These are phyloP conservation scores for Mamestra brassicae DNA, from an alignment of 2,888 invertebrate species.

Conservation along the genomic window DNA sequence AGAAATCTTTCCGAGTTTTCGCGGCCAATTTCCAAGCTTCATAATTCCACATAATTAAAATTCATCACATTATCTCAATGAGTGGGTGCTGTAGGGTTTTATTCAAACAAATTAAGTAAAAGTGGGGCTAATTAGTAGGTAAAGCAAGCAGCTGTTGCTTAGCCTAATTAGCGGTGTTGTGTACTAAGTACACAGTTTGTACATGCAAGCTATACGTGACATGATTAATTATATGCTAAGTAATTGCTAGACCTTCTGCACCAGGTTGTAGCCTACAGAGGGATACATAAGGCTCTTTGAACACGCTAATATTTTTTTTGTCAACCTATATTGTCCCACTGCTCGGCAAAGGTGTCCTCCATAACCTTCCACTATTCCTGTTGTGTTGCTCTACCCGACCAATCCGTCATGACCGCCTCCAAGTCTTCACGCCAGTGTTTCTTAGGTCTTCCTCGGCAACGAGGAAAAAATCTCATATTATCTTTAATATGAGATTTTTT, in stretches of 20 bases:
- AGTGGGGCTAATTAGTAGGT: slow-evolving; percentile 21
- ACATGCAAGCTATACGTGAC: slow-evolving; percentile 25
- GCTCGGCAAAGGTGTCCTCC: no score
- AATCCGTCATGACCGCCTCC: no score
- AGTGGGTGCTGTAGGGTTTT: slow-evolving; percentile 4
- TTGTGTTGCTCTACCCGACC: no score
- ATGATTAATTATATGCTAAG: slow-evolving; percentile 31
- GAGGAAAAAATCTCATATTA: no score
- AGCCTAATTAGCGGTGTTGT: slow-evolving; percentile 40
- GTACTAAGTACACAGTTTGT: slow-evolving; percentile 10
- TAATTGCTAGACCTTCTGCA: slow-evolving; percentile 6
- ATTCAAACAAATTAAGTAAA: slow-evolving; percentile 20
- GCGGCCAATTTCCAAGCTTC: not conserved
- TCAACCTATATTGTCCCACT: no score
- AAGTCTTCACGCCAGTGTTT: no score
- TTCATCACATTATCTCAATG: slow-evolving; percentile 11
- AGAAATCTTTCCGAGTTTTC: not conserved
- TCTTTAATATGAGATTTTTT: no score
- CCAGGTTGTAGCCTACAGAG: not conserved
- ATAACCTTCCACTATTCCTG: no score
- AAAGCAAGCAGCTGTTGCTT: slow-evolving; percentile 36
- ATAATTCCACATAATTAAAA: not conserved
- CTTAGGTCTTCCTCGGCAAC: no score
- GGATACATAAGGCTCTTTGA: not conserved
- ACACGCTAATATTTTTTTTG: not conserved